Base-by-base conservation (phyloP, 1,140 invertebrate genomes). In the Drosophila elegans region DNA sequence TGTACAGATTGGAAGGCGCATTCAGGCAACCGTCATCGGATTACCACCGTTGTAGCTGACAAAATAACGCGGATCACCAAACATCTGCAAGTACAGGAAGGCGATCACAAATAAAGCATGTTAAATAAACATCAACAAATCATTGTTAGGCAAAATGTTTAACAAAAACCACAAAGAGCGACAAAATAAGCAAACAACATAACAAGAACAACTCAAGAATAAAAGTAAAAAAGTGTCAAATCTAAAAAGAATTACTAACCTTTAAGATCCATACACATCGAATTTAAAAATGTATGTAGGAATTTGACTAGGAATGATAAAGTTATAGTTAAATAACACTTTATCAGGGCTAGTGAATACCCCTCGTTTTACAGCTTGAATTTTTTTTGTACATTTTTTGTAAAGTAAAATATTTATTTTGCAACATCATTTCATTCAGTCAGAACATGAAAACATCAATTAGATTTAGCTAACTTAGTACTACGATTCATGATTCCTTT, bases 1-100 rank as follows among this genome's bases (percentile, higher is more conserved):
- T 81, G 67, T 81, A 81, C 78, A 81, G 21, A 60, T 53, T 61
- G 67, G 53, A 51, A 39, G 41, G 48, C 66, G 48, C 55, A 49
- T 38, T 91, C 72, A 91, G 59, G 86, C 90, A 57, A 91, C 89
- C 38, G 90, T 91, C 85, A 92, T 92, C 11, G 79, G 85, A 75
- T 92, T 92, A 63, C 90, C 80, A 36, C 91, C 88, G 54, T 76
- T 90, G 49, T 85, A 91, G 72, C 75, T 84, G 51, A 83, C 85
- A 91, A 92, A 92, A 69, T 91, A 92, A 55, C 91, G 78, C 5
- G 91, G 84, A 81, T 92, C 91, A 60, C 89, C 91, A 66, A 92
- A 91, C 68, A 81, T 74, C 91, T 92, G 91, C 10, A 92, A 91
- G 34, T 54, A 80, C 29, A 90, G 55, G n/a, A 64, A 59, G 11